phyloP scores from a whole-genome alignment of 2,113 vertebrate genomes.

The Alethe diademata region DNA sequence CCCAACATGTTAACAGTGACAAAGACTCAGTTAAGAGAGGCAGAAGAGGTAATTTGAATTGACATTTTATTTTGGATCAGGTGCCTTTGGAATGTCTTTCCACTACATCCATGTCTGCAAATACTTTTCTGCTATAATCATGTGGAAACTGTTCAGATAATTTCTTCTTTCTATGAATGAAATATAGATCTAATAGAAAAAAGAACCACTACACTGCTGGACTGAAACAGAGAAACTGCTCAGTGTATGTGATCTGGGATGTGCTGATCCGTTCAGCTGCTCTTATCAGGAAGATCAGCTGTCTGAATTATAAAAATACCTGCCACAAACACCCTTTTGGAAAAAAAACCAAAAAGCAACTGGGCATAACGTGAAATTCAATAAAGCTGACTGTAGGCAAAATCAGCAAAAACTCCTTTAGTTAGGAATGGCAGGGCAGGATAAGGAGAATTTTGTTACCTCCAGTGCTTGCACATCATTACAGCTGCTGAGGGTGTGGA shows the following conservation, averaged over 20 bases:
- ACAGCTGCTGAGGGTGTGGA: not conserved
- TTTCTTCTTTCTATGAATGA: not conserved
- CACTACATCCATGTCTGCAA: not conserved
- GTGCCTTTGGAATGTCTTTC: not conserved
- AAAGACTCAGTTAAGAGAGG: not conserved
- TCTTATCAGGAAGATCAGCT: not conserved
- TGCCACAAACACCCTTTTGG: not conserved
- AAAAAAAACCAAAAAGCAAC: not conserved
- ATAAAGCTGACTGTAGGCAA: not conserved
- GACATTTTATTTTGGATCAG: not conserved
- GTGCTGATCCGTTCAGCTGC: not conserved
- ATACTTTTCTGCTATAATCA: not conserved
- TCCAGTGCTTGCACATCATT: not conserved
- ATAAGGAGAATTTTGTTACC: not conserved
- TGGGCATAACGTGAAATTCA: not conserved
- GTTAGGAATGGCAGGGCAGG: not conserved
- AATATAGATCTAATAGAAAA: not conserved
- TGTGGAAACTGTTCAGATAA: not conserved
- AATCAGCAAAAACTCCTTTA: constrained; percentile 23
- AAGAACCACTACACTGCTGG: not conserved
- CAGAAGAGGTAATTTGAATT: not conserved
- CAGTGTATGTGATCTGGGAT: not conserved
- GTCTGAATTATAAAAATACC: not conserved
- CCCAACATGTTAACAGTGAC: not conserved
- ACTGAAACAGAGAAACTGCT: not conserved